Evolutionary conservation across 53 echinoderm and acorn worm genomes (phyloP), one percentile per base, ranked within the genome.

Genomic region (Holothuria scabra): DNA sequence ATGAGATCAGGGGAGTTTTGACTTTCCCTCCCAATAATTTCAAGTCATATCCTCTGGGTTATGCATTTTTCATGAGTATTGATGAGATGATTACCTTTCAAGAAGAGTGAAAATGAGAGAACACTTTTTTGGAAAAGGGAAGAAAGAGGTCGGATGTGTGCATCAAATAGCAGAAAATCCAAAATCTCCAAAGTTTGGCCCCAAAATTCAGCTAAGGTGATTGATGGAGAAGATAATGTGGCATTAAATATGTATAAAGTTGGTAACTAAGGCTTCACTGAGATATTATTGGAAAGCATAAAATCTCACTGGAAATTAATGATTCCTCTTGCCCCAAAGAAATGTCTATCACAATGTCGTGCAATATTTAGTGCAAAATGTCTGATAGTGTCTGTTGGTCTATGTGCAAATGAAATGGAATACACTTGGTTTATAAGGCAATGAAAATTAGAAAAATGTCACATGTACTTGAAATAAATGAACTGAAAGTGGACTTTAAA

Each of bases 31-130:
- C 46, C 48, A 38, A 72, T 48, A 46, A 72, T 46, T 72, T 44
- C 25, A 72, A 72, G 44, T 44, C n/a, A 23, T 72, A 25, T 72
- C 72, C 72, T 72, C 22, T 24, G 72, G 72, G 72, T 72, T 72
- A 72, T 72, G 72, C 72, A 72, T 72, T 46, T 72, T 72, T 72
- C 72, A 72, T 72, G 72, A 72, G 72, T 72, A 72, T 72, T 72
- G 72, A 72, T 72, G 72, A 72, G 72, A 72, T 72, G 72, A 72
- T 72, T 72, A 48, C 72, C 44, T 72, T 72, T 72, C 72, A 72
- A 44, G 72, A 72, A 46, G 48, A 72, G 21, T 12, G 32, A 22
- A 72, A 72, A 72, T 44, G 48, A 72, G 72, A 72, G 72, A 72
- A 23, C 46, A 72, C 44, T 44, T 23, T 41, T 44, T 48, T 38